Evolutionary conservation across 2,888 invertebrate genomes (phyloP).

Genomic region (Acanthosoma haemorrhoidale): DNA sequence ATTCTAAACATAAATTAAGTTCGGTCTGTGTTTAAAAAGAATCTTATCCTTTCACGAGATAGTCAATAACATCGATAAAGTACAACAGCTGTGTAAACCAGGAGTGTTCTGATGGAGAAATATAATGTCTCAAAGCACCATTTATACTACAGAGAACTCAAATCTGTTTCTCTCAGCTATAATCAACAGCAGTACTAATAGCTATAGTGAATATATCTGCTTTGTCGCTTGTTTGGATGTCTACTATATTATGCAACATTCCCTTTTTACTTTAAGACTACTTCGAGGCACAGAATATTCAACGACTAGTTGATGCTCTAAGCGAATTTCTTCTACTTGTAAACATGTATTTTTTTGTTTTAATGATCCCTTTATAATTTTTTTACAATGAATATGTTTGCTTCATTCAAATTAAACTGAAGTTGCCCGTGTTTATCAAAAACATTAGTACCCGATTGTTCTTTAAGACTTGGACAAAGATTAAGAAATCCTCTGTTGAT

Average conservation of each 20-base stretch:
- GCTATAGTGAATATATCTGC: constrained; percentile 10
- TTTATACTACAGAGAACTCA: constrained; percentile 71
- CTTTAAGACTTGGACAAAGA: constrained; percentile 70
- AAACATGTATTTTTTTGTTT: constrained; percentile 76
- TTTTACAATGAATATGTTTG: constrained; percentile 66
- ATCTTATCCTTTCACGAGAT: constrained; percentile 79
- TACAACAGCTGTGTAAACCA: constrained; percentile 82
- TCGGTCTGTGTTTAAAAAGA: constrained; percentile 84
- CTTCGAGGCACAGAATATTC: background rate
- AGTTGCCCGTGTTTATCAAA: constrained; percentile 80
- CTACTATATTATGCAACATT: background rate
- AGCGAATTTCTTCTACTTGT: constrained; percentile 61
- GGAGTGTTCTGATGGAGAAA: constrained; percentile 60
- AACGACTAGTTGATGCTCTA: constrained; percentile 61
- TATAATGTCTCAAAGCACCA: constrained; percentile 64
- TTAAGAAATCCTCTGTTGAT: constrained; percentile 70
- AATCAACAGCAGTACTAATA: background rate
- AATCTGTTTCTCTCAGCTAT: constrained; percentile 49
- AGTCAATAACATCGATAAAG: constrained; percentile 82
- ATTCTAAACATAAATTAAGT: constrained; percentile 81
- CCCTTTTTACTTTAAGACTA: background rate
- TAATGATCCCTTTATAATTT: constrained; percentile 70
- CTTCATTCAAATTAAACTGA: constrained; percentile 62
- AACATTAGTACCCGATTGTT: constrained; percentile 64
- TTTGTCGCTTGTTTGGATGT: background rate